A percentile compares a stretch with the other conserved stretches of the same genome.
Conservation (phyloP, 2,888 invertebrate species). For the Platypus cylindrus region DNA sequence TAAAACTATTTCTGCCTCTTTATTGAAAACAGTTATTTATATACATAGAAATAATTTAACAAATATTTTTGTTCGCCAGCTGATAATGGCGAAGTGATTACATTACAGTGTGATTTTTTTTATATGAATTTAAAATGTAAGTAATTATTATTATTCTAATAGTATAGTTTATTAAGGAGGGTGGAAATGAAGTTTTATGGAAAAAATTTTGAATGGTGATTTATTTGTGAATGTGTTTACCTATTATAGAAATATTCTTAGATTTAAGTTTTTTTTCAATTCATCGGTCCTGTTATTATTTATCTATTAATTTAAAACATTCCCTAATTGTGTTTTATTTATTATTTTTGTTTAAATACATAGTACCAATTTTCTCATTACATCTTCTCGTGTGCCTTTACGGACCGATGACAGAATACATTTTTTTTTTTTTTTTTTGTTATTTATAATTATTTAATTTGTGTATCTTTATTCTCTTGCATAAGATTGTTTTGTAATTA, state of each 20-base stretch:
- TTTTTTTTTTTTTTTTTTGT: constrained; percentile 36
- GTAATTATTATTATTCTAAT: constrained; percentile 23
- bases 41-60: constrained; percentile 32
- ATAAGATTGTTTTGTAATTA: constrained; percentile 37
- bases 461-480: constrained; percentile 33
- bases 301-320: no score
- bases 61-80: no score
- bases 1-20: constrained; percentile 23
- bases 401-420: constrained; percentile 34
- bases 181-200: constrained; percentile 1
- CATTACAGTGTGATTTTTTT: constrained; percentile 38
- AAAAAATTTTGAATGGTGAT: constrained; percentile 25
- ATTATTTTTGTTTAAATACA: constrained; percentile 27
- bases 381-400: constrained; percentile 22
- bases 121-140: constrained; percentile 30
- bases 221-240: constrained; percentile 31
- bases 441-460: constrained; percentile 38
- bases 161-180: constrained; percentile 32
- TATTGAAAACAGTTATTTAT: constrained; percentile 32
- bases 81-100: constrained; percentile 35
- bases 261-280: constrained; percentile 30
- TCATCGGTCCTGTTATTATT: constrained; percentile 34
- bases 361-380: constrained; percentile 29
- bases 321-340: constrained; percentile 31
- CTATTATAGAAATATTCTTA: no score